Conservation (phyloP, 2,113 vertebrate genomes). For the Pelodiscus sinensis region DNA sequence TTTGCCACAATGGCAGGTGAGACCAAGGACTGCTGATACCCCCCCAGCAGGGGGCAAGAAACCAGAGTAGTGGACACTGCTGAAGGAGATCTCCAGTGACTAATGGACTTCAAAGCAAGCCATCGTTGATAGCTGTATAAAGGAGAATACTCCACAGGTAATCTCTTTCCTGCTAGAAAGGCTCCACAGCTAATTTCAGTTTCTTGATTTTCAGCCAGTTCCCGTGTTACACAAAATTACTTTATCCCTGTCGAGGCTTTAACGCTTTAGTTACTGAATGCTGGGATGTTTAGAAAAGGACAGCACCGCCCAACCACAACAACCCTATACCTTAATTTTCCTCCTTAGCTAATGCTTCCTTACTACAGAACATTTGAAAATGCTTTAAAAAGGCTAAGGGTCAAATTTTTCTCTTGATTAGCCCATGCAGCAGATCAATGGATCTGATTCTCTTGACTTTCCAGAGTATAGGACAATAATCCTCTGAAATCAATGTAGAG, state of each 20-base stretch:
- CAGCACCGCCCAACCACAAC: too few relatives aligned
- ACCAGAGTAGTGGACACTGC: too few relatives aligned
- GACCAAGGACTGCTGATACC: too few relatives aligned
- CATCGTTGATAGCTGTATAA: not conserved
- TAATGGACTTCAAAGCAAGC: not conserved
- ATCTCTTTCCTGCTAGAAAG: not conserved
- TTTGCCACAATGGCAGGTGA: too few relatives aligned
- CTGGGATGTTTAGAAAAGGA: too few relatives aligned
- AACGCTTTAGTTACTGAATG: too few relatives aligned
- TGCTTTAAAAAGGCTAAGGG: slow-evolving; percentile 14
- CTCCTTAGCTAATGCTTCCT: not conserved
- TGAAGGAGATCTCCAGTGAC: not conserved
- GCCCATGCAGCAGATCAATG: not conserved
- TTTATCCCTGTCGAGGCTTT: not conserved
- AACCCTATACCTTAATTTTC: not conserved
- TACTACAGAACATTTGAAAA: slow-evolving; percentile 11
- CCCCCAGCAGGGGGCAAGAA: too few relatives aligned
- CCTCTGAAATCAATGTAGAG: not conserved
- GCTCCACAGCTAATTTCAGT: slow-evolving; percentile 15
- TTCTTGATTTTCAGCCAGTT: slow-evolving; percentile 26
- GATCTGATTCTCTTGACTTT: not conserved
- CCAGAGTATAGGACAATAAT: not conserved
- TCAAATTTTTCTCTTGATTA: slow-evolving; percentile 32
- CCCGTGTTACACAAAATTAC: slow-evolving; percentile 7
- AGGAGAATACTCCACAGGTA: not conserved